Evolutionary conservation across 2,888 invertebrate species (phyloP), one percentile per base, ranked within the genome.

Genomic region (Megalurothrips usitatus): DNA sequence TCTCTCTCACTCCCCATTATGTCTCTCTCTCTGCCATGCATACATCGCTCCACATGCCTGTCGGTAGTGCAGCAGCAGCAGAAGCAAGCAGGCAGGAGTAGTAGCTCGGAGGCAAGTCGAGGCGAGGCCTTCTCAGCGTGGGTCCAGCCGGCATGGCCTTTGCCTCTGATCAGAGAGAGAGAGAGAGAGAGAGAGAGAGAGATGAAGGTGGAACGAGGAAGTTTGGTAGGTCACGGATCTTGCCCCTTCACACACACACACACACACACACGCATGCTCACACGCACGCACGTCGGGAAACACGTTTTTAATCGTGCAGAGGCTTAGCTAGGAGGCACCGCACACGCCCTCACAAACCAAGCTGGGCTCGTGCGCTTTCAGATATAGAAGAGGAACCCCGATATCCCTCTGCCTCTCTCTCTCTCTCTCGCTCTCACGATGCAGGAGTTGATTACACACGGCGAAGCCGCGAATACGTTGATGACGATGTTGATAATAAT

Each of bases 241-340:
- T n/a, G 58, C 58, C 12, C 0, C 58, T 75, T 75, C 68, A 75
- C 68, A 26, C 68, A 75, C 68, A 26, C 23, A 58, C 19, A 58
- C 19, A 26, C 23, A 10, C 68, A 75, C 23, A 12, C 68, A 26
- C 26, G n/a, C n/a, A n/a, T n/a, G n/a, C n/a, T n/a, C n/a, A n/a
- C n/a, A n/a, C n/a, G n/a, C n/a, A n/a, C n/a, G n/a, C n/a, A n/a
- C 9, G 68, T 58, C 58, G 12, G 9, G 26, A 26, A 75, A 75
- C 68, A 75, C 26, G 68, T 75, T 75, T 75, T 75, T 75, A 75
- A 75, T 75, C 68, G 68, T 12, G 58, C 17, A 17, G n/a, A 52
- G 52, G 52, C 52, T n/a, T 10, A 52, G 68, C 26, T 9, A 26
- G 23, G 68, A 23, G 68, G 23, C 68, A 68, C 19, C 68, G 11